These are phyloP conservation scores for Morus bassanus DNA, from an alignment of 2,797 vertebrate genomes.

Conservation along the genomic window DNA sequence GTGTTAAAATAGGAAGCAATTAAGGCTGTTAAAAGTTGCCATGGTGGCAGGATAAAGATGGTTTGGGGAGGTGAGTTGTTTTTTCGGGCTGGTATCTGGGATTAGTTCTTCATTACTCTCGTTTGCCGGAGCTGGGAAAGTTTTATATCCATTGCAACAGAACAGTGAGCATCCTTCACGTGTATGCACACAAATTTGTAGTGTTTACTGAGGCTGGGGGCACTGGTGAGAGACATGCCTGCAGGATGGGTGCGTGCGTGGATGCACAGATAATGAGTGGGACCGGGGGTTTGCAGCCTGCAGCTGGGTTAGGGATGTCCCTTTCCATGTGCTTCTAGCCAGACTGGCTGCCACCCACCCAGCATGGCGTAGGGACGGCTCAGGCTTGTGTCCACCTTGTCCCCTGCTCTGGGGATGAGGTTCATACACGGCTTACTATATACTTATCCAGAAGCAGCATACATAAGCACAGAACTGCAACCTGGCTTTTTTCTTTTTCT, in stretches of 20 bases:
- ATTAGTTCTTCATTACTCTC: background rate
- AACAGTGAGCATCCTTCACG: background rate
- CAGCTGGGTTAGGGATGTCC: background rate
- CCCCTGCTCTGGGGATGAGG: background rate
- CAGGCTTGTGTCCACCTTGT: background rate
- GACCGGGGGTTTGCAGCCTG: background rate
- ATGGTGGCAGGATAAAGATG: background rate
- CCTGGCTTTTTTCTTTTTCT: background rate
- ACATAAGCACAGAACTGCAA: background rate
- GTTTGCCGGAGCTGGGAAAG: background rate
- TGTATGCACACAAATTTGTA: accelerated
- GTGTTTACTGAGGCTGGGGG: background rate
- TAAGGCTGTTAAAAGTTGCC: slow-evolving; percentile 40
- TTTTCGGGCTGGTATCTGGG: background rate
- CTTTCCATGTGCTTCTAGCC: background rate
- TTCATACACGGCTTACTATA: accelerated
- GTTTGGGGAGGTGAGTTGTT: background rate
- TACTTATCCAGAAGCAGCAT: background rate
- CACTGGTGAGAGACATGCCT: accelerated
- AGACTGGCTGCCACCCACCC: background rate
- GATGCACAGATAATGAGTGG: accelerated
- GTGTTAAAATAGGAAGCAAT: slow-evolving; percentile 24
- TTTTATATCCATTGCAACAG: accelerated
- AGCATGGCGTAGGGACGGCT: background rate
- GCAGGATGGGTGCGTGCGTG: accelerated